Base-by-base conservation (phyloP, 2,797 vertebrate genomes). In the Urophycis tenuis region DNA sequence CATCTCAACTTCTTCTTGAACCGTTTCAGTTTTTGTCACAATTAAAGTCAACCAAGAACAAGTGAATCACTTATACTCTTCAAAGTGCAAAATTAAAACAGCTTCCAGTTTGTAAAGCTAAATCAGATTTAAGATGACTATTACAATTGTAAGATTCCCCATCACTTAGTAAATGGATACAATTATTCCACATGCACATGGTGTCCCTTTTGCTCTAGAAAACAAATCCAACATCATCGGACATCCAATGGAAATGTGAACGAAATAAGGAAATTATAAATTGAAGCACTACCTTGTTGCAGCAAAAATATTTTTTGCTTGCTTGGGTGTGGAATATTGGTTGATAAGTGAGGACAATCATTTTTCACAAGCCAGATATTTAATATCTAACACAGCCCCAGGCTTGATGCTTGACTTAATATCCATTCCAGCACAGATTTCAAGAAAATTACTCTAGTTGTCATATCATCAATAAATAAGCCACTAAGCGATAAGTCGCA, bases 381-480 rank as follows among this genome's bases (percentile, higher is more conserved):
- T 29, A 3, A 67, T 67, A 29, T 67, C 60, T 67, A 25, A 29
- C 60, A 29, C 25, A 64, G 53, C 53, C 53, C 22, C 9, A 3
- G 25, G 60, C 60, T 29, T 67, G 60, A 67, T 67, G 60, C 60
- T 67, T 29, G 60, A 67, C 60, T 67, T 29, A 29, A 67, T 67
- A 67, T 67, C 60, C 60, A 67, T 67, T 29, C 60, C 25, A 29
- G n/a, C 25, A 25, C 60, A 10, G 60, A 67, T 67, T 67, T 67
- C 25, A 9, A 29, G 25, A 67, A 67, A 67, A 67, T 67, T 11
- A 67, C 60, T 29, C 25, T 6, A 12, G 60, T 67, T 67, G 60
- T 67, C 60, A 67, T 67, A 67, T 67, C 25, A 67, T 67, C 60
- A 67, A 67, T 67, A 67, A 29, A 67, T 67, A 67, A 67, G 60